A percentile compares a stretch with the other conserved stretches of the same genome.
Conservation (phyloP, 2,113 vertebrate genomes). For the Peucedramus taeniatus region DNA sequence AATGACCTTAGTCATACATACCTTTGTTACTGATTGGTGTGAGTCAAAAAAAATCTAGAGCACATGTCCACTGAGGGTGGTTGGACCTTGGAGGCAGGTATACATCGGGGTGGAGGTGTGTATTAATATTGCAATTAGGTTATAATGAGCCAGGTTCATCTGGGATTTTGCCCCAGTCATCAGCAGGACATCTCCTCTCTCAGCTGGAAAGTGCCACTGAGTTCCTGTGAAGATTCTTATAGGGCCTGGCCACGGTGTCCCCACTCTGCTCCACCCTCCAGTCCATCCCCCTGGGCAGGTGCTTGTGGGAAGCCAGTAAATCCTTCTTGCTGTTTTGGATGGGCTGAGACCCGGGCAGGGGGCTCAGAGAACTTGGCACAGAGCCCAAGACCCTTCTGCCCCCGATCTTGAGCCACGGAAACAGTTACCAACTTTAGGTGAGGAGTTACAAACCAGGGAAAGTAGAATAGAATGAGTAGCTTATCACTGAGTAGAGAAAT, state of each 20-base stretch:
- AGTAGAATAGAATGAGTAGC: too few species aligned
- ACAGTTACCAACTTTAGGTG: too few species aligned
- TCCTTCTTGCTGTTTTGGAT: too few species aligned
- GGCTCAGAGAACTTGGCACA: too few species aligned
- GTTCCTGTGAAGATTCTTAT: neutral
- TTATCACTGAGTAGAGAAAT: too few species aligned
- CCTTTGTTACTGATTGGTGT: neutral
- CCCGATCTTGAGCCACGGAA: too few species aligned
- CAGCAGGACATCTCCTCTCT: neutral
- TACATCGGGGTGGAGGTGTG: neutral
- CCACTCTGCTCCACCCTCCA: neutral
- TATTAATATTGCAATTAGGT: neutral
- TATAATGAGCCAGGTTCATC: neutral
- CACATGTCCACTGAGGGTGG: neutral
- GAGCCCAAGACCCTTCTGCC: too few species aligned
- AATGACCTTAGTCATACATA: neutral
- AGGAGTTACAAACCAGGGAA: too few species aligned
- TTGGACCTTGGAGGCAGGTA: neutral
- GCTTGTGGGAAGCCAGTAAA: too few species aligned
- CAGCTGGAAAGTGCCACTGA: neutral
- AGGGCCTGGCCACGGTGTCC: too few species aligned
- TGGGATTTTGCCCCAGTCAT: neutral
- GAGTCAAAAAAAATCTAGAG: neutral
- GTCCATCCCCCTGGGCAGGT: neutral
- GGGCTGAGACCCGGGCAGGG: too few species aligned